A percentile compares a stretch with the other conserved stretches of the same genome.
These are phyloP conservation scores for Rhabdomys dilectus DNA, from an alignment of 2,113 vertebrate genomes.

Conservation along the genomic window DNA sequence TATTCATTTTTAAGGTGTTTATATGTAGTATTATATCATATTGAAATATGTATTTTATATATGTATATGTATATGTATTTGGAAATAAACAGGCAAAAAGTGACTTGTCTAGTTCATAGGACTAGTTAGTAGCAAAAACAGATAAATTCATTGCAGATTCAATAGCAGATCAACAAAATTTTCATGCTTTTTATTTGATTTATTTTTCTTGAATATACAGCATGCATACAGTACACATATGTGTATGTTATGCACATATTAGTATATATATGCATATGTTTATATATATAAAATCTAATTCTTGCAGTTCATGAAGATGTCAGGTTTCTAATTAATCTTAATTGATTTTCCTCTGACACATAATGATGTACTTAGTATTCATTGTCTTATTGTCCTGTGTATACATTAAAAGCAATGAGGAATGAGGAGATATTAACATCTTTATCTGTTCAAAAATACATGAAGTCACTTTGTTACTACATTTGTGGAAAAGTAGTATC, in stretches of 20 bases:
- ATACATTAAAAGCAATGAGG: neutral
- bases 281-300: neutral
- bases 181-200: neutral
- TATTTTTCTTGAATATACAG: neutral
- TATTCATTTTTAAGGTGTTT: neutral
- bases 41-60: neutral
- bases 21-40: neutral
- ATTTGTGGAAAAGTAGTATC: neutral
- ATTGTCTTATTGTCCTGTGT: neutral
- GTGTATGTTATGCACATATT: neutral
- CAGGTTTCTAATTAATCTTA: neutral
- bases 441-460: neutral
- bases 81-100: neutral
- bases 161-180: neutral
- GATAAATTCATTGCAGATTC: neutral
- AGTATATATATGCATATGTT: neutral
- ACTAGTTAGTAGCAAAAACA: neutral
- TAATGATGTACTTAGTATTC: neutral
- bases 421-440: neutral
- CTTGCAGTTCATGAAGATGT: neutral
- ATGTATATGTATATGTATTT: neutral
- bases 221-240: neutral
- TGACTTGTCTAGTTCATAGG: neutral
- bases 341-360: neutral
- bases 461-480: conserved; percentile 19